Conservation (phyloP, 35 echinoderm and acorn worm genomes). For the Strongylocentrotus purpuratus region DNA sequence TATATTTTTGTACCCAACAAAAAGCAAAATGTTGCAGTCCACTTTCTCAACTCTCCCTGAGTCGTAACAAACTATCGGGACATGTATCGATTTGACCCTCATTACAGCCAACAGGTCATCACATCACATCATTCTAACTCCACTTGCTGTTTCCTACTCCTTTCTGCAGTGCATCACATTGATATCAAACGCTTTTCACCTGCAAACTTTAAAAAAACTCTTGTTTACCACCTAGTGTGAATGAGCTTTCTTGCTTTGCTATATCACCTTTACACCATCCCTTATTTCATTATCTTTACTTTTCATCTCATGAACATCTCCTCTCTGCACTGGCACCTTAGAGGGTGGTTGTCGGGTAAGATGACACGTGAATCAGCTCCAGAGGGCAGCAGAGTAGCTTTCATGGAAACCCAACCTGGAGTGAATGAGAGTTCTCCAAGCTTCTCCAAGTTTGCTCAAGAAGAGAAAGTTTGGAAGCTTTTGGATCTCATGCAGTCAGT, state of each 20-base stretch:
- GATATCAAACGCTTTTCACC: neutral
- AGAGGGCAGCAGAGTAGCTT: slow-evolving; percentile 62
- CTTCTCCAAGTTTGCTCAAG: slow-evolving; percentile 51
- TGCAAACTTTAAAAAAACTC: neutral
- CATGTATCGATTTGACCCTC: too few relatives aligned
- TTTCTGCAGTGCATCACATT: neutral
- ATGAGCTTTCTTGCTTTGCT: too few relatives aligned
- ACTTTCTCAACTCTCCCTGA: too few relatives aligned
- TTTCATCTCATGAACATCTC: neutral
- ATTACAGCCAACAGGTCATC: neutral
- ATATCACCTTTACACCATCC: neutral
- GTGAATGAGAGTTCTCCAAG: slow-evolving; percentile 61
- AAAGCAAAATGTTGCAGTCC: too few relatives aligned
- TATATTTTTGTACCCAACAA: too few relatives aligned
- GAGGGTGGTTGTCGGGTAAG: slow-evolving; percentile 81
- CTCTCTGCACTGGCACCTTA: neutral
- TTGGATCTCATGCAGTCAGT: slow-evolving; percentile 58
- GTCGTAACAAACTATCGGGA: too few relatives aligned
- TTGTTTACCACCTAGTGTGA: too few relatives aligned
- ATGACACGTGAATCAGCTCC: slow-evolving; percentile 61
- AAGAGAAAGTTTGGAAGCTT: slow-evolving; percentile 64
- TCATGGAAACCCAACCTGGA: slow-evolving; percentile 44
- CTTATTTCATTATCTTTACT: neutral
- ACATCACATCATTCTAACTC: neutral
- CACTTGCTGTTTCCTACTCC: neutral